Percentiles rank a stretch among this genome's conserved stretches.
Evolutionary conservation across 2,797 vertebrate genomes (phyloP).

Genomic region (Diceros bicornis): DNA sequence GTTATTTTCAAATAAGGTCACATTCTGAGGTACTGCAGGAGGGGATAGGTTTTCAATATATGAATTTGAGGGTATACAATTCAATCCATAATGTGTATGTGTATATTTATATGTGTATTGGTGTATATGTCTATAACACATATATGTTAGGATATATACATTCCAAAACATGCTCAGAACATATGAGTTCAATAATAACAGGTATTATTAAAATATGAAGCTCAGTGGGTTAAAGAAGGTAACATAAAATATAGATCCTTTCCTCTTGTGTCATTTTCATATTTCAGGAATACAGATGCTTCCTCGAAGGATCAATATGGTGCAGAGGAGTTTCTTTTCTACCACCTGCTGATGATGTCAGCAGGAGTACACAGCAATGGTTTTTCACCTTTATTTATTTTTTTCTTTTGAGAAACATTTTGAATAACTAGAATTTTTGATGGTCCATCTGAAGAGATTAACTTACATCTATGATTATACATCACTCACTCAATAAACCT

Average conservation of each 20-base stretch:
- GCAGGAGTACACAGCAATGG: neutral
- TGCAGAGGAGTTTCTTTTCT: neutral
- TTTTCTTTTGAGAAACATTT: neutral
- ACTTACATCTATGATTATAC: neutral
- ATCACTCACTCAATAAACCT: neutral
- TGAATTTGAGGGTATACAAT: neutral
- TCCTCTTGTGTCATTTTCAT: neutral
- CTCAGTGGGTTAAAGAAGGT: neutral
- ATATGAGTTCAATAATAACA: neutral
- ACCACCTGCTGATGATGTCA: neutral
- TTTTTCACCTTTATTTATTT: neutral
- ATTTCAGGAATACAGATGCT: neutral
- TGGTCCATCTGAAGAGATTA: neutral
- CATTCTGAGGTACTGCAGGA: neutral
- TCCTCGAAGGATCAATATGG: neutral
- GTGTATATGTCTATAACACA: neutral
- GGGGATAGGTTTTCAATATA: neutral
- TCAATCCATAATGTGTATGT: neutral
- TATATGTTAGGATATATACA: neutral
- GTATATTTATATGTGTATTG: neutral
- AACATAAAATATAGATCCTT: neutral
- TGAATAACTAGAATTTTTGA: neutral
- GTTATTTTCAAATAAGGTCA: neutral
- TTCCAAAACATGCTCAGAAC: neutral
- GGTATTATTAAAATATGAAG: neutral